A percentile compares a stretch with the other conserved stretches of the same genome.
These are phyloP conservation scores for Camponotus vicinus DNA, from an alignment of 1,140 invertebrate genomes.

Conservation along the genomic window DNA sequence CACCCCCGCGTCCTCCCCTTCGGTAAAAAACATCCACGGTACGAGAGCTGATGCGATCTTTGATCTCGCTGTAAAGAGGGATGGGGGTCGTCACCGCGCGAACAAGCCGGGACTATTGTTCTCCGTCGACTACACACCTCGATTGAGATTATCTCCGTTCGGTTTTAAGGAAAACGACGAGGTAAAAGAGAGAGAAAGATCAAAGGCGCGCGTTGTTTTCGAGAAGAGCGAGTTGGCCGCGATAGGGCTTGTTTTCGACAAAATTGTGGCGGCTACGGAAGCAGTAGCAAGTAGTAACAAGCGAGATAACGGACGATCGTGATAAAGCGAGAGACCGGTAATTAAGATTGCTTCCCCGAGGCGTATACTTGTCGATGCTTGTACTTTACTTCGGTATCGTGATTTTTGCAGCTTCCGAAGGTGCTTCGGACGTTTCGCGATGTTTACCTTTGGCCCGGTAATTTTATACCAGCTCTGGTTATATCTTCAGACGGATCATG, in stretches of 20 bases:
- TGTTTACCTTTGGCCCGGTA: conserved; percentile 11
- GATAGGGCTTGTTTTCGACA: conserved; percentile 18
- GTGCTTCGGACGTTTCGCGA: background rate
- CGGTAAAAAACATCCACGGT: conserved; percentile 50
- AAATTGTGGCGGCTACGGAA: background rate
- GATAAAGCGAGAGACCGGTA: conserved; percentile 57
- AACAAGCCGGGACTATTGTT: conserved; percentile 64
- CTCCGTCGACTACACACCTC: conserved; percentile 46
- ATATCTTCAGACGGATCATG: background rate
- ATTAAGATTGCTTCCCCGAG: conserved; percentile 57
- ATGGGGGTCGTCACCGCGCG: conserved; percentile 52
- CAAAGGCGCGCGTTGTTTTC: conserved; percentile 66
- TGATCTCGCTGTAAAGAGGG: conserved; percentile 60
- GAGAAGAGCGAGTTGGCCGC: conserved; percentile 3
- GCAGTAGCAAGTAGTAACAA: background rate
- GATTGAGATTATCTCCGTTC: conserved; percentile 67
- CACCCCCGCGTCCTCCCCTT: background rate
- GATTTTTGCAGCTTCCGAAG: conserved; percentile 16
- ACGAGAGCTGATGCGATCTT: conserved; percentile 64
- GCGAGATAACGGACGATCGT: conserved; percentile 47
- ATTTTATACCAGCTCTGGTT: background rate
- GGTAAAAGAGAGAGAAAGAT: conserved; percentile 25
- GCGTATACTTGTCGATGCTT: conserved; percentile 48
- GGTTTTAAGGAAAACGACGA: conserved; percentile 30
- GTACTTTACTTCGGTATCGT: conserved; percentile 41